Base-by-base conservation (phyloP, 2,797 vertebrate genomes). In the Bradypus variegatus region DNA sequence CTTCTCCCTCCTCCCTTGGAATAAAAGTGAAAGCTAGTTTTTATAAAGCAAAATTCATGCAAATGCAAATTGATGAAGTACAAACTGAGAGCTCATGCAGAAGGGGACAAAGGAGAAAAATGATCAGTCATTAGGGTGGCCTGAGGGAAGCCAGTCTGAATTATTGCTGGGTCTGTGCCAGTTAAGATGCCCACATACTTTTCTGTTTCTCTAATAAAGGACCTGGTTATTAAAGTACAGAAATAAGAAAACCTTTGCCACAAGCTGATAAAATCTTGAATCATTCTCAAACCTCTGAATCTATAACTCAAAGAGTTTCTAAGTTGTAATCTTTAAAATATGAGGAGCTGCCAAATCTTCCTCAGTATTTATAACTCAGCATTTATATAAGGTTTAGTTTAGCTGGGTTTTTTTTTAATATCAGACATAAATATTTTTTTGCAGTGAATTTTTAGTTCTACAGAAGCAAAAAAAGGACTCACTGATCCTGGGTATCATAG, bases 11-110 rank as follows among this genome's bases (percentile, higher is more conserved):
- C 9, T 72, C 41, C 73, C 77, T 48, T 83, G 53, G 62, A 93
- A 94, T 29, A 69, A 94, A 90, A 77, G 29, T 21, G 15, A 80
- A 87, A 86, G 55, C 67, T 73, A 45, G 25, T 82, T 91, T 90
- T 87, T 85, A 89, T 55, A 81, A 89, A 89, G 75, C 72, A 92
- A 83, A 92, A 92, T 80, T 93, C 60, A 31, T 27, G 21, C 36
- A 82, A 48, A 81, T 50, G 53, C 41, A 89, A 91, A 93, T 64
- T 41, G 69, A 82, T 73, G 62, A 87, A 27, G 19, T 73, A 67
- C 27, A 80, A 91, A 70, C 80, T 50, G 11, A 93, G 84, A 58
- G 15, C 36, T 36, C 33, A 79, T 2, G 84, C 5, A 78, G n/a
- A 91, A 36, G 6, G 23, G 69, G 70, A 58, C 60, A 45, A 48